Evolutionary conservation across 2,797 vertebrate species (phyloP).

Genomic region (Sebastes ruberrimus): DNA sequence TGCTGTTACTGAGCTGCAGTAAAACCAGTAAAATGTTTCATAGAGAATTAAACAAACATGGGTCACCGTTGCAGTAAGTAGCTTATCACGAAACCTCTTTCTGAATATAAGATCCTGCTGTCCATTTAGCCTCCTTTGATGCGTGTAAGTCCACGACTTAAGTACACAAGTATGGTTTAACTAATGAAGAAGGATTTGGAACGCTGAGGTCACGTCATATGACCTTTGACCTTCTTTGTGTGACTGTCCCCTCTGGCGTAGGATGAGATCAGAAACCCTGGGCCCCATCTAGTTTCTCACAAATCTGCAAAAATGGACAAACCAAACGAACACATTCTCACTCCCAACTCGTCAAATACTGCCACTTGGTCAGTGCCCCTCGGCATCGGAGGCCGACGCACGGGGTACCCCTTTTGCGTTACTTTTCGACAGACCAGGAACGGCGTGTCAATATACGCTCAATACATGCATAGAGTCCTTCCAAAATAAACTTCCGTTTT

Average conservation of each 20-base stretch:
- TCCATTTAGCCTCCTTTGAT: neutral
- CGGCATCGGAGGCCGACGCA: too few relatives aligned
- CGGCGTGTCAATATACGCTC: too few relatives aligned
- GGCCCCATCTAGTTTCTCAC: neutral
- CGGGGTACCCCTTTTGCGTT: too few relatives aligned
- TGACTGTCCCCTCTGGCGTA: neutral
- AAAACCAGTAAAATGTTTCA: slow-evolving; percentile 3
- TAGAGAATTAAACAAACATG: neutral
- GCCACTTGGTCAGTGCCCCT: too few relatives aligned
- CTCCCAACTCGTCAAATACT: too few relatives aligned
- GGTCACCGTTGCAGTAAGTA: neutral
- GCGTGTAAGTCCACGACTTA: neutral
- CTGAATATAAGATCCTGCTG: neutral
- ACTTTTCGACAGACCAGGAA: too few relatives aligned
- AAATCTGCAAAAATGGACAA: neutral
- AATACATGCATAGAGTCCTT: too few relatives aligned
- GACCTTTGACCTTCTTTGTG: slow-evolving; percentile 59
- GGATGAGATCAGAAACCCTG: slow-evolving; percentile 1
- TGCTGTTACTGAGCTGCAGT: slow-evolving; percentile 7
- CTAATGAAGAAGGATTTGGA: slow-evolving; percentile 29
- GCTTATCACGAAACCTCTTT: neutral
- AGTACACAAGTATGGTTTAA: slow-evolving; percentile 27
- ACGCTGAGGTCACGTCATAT: slow-evolving; percentile 24
- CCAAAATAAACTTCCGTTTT: too few relatives aligned
- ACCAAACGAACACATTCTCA: neutral